A percentile compares a stretch with the other conserved stretches of the same genome.
phyloP scores from a whole-genome alignment of 2,113 vertebrate species.

The Gobius niger region DNA sequence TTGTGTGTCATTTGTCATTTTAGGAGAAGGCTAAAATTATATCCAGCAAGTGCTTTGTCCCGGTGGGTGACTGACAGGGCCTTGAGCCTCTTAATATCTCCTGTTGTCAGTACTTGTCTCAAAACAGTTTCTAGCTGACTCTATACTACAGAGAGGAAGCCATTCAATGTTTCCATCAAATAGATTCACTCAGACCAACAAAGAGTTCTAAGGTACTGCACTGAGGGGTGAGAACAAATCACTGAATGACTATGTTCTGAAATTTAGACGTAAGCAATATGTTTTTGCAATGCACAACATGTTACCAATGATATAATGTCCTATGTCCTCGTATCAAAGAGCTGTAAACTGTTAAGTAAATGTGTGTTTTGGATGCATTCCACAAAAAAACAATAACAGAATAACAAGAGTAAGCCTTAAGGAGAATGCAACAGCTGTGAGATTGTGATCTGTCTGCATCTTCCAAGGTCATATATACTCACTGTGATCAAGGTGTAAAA shows the following conservation, averaged over 20 bases:
- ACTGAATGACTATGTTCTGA: too few relatives aligned
- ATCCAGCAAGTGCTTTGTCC: slow-evolving; percentile 8
- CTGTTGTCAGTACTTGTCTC: slow-evolving; percentile 40
- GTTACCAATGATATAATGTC: too few relatives aligned
- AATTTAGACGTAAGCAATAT: too few relatives aligned
- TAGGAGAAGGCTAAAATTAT: slow-evolving; percentile 14
- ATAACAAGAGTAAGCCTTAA: slow-evolving; percentile 56
- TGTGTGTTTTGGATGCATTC: slow-evolving; percentile 14
- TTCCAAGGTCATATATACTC: slow-evolving; percentile 57
- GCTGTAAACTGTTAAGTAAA: background rate
- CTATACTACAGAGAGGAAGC: slow-evolving; percentile 53
- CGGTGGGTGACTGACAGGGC: slow-evolving; percentile 33
- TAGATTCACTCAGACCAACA: too few relatives aligned
- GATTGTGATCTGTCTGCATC: slow-evolving; percentile 48
- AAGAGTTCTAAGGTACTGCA: too few relatives aligned
- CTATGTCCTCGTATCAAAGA: too few relatives aligned
- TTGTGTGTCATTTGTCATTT: slow-evolving; percentile 15
- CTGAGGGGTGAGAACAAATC: too few relatives aligned
- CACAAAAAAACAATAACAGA: slow-evolving; percentile 19
- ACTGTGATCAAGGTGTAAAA: slow-evolving; percentile 39
- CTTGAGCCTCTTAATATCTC: slow-evolving; percentile 50
- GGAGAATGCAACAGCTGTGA: slow-evolving; percentile 56
- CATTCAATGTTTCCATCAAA: slow-evolving; percentile 58
- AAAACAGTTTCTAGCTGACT: slow-evolving; percentile 34
- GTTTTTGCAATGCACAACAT: too few relatives aligned